Base-by-base conservation (phyloP, 1,140 invertebrate species). In the Drosophila repleta region DNA sequence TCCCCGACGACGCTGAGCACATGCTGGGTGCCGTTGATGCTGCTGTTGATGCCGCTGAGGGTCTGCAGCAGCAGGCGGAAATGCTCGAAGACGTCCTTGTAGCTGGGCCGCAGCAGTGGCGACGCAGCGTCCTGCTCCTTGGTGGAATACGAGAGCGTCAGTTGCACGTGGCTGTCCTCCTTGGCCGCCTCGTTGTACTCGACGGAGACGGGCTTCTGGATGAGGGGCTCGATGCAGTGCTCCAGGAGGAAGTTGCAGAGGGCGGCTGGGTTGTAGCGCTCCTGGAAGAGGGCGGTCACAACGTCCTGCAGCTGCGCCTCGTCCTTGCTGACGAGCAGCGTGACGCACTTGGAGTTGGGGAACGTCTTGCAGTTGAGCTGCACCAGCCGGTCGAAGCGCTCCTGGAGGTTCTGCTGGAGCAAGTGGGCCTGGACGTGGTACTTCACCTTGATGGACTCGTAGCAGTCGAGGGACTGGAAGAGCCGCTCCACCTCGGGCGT, bases 1-100 rank as follows among this genome's bases (percentile, higher is more conserved):
- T 92, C 90, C 0, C 95, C 95, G 37, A 97, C 91, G 61, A 94
- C 93, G 52, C 80, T 91, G 68, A 97, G 93, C 10, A 96, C 91
- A 15, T 93, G 93, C 15, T 92, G 83, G 0, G 93, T 90, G 2
- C 92, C 90, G 2, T 91, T 81, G 43, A 94, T 88, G 4, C 90
- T 77, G 68, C 94, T 77, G 76, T 94, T 93, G 48, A 96, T 93
- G 60, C 93, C 91, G 58, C 92, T 68, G 15, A 96, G 82, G 76
- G 94, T 95, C 45, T 93, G 84, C 46, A 96, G 94, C 17, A 96
- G 72, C 41, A 92, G 71, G 63, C 92, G 93, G 29, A 96, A 90
- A 85, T 95, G 94, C 13, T 93, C 70, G 20, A 96, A 93, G 0
- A 95, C 94, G 41, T 92, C 90, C 66, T 93, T 92, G 77, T 95